Conservation (phyloP, 1,140 invertebrate genomes). For the Nasonia vitripennis region DNA sequence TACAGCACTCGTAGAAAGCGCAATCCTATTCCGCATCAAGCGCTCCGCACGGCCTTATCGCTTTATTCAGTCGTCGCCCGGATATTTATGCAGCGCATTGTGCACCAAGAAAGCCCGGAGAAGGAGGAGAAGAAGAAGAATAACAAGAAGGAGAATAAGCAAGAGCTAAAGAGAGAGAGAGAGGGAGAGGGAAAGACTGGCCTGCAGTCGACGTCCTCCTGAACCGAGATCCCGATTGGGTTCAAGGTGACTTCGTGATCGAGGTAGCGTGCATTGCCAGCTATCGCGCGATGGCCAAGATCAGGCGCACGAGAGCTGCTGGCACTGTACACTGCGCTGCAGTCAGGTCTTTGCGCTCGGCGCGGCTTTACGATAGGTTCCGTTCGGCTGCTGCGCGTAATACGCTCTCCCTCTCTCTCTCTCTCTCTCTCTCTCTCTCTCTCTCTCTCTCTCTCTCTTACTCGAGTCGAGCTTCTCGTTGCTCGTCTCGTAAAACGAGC, state of each 20-base stretch:
- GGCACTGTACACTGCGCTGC: background rate
- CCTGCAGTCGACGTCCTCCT: constrained; percentile 50
- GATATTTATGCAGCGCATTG: constrained; percentile 47
- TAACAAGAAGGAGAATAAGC: constrained; percentile 1
- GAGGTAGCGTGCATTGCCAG: constrained; percentile 42
- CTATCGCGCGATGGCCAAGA: constrained; percentile 24
- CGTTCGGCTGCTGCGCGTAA: constrained; percentile 49
- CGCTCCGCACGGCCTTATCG: background rate
- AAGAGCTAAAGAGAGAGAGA: background rate
- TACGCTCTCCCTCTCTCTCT: constrained; percentile 31
- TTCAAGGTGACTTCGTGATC: constrained; percentile 64
- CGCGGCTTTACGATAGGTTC: constrained; percentile 53
- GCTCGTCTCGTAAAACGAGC: constrained; percentile 43
- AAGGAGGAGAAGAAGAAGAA: background rate
- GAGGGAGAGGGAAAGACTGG: background rate
- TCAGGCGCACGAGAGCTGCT: background rate
- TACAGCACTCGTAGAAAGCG: background rate
- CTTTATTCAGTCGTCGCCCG: constrained; percentile 44
- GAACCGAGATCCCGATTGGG: constrained; percentile 54
- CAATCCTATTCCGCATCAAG: constrained; percentile 26
- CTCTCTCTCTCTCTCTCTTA: constrained; percentile 27
- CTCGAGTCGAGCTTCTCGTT: constrained; percentile 33
- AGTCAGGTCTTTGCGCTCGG: constrained; percentile 45
- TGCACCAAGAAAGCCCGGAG: background rate
- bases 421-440: constrained; percentile 40